These are phyloP conservation scores for Rapana venosa DNA, from an alignment of 2,888 invertebrate genomes.

Conservation along the genomic window DNA sequence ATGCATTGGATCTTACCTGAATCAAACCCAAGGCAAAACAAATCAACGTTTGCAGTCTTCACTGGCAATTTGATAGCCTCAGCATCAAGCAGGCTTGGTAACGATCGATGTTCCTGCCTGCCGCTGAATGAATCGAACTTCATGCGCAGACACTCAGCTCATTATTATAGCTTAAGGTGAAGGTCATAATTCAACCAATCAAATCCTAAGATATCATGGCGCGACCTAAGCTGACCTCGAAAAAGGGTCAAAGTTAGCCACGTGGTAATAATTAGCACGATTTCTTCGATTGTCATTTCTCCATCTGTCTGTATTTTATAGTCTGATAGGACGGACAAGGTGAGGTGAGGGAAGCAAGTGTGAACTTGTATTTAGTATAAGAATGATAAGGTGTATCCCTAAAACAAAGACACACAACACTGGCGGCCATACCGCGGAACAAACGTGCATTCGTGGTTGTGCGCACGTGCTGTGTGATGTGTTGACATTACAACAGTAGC, in stretches of 20 bases:
- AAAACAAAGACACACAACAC: too few relatives aligned
- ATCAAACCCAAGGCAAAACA: not conserved
- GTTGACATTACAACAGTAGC: not conserved
- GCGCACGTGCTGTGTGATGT: slow-evolving; percentile 1
- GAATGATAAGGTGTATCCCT: not conserved
- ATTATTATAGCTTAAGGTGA: not conserved
- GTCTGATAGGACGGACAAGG: not conserved
- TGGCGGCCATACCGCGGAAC: too few relatives aligned
- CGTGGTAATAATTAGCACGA: not conserved
- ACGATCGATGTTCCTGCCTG: slow-evolving; percentile 15
- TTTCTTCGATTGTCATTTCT: not conserved
- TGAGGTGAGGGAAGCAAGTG: not conserved
- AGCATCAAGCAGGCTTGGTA: slow-evolving; percentile 9
- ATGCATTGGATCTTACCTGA: not conserved
- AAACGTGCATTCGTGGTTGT: too few relatives aligned
- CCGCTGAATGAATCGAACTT: slow-evolving; percentile 26
- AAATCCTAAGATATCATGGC: slow-evolving; percentile 21
- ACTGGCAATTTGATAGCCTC: not conserved
- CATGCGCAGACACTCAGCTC: slow-evolving; percentile 40
- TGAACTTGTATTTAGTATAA: not conserved
- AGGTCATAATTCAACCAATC: slow-evolving; percentile 41
- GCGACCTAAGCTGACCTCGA: slow-evolving; percentile 13
- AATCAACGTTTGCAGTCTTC: not conserved
- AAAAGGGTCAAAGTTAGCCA: slow-evolving; percentile 9
- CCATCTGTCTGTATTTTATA: not conserved